Conservation (phyloP, 2,113 vertebrate species). For the Dendropsophus ebraccatus region DNA sequence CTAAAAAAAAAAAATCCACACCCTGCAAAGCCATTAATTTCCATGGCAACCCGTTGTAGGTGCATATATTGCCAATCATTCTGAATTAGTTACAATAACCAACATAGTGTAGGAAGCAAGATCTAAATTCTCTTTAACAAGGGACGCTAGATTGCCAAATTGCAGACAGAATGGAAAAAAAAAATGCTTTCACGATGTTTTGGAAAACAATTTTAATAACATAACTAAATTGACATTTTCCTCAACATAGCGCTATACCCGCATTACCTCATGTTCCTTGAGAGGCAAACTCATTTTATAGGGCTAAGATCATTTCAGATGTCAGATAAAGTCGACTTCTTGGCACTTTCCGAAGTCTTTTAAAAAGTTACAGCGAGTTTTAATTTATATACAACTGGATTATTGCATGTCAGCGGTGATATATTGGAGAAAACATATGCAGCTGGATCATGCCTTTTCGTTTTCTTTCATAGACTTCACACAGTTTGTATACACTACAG, state of each 20-base stretch:
- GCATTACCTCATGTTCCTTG: constrained; percentile 43
- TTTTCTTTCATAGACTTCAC: constrained; percentile 6
- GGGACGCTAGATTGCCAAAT: constrained; percentile 44
- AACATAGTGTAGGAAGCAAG: constrained; percentile 47
- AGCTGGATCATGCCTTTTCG: background rate
- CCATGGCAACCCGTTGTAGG: constrained; percentile 42
- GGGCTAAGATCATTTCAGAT: constrained; percentile 23
- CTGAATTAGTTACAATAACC: constrained; percentile 48
- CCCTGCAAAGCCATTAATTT: constrained; percentile 42
- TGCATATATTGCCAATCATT: constrained; percentile 39
- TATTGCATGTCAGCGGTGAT: background rate
- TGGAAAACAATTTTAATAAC: constrained; percentile 49
- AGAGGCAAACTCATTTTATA: constrained; percentile 11
- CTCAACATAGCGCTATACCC: constrained; percentile 30
- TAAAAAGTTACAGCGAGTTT: constrained; percentile 11
- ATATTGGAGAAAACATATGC: background rate
- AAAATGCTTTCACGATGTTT: constrained; percentile 39
- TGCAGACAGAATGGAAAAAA: constrained; percentile 47
- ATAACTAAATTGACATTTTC: constrained; percentile 39
- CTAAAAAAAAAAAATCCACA: constrained; percentile 25
- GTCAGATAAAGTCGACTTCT: constrained; percentile 35
- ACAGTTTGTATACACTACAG: background rate
- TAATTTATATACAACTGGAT: constrained; percentile 17
- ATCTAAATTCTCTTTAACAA: constrained; percentile 51
- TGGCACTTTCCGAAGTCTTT: background rate